Base-by-base conservation (phyloP, 2,797 vertebrate genomes). In the Brachyrhaphis roseni region DNA sequence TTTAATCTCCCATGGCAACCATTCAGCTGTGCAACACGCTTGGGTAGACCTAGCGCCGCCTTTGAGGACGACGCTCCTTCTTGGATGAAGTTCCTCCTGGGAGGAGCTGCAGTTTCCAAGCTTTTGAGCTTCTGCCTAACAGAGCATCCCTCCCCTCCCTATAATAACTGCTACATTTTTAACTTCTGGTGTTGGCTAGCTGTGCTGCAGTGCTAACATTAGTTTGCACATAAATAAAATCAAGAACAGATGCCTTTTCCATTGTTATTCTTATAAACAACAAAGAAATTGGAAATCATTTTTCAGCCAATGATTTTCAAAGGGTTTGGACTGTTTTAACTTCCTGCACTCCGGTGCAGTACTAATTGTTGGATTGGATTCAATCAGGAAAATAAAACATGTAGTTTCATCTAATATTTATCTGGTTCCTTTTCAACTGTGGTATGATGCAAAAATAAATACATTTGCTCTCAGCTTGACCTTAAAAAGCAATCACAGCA, bases 261-360 rank as follows among this genome's bases (percentile, higher is more conserved):
- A 28, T 5, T 28, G 55, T 57, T 57, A 57, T 57, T 13, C 11
- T 28, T 57, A 28, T 57, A 28, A 57, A 12, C n/a, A 59, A 59
- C n/a, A 59, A 59, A 31, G 28, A 31, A 59, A 59, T 59, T 59
- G 55, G 55, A 59, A 59, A 59, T 31, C 57, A 59, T 59, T 59
- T 31, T 31, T 59, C 36, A 64, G 34, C 16, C 59, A 64, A 36
- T 36, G 16, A 64, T 15, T 31, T 59, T 57, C 12, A n/a, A 57
- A 28, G 4, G 11, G 11, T 57, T 59, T 31, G 28, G 57, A 59
- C 12, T 6, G 53, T 55, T 55, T n/a, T 55, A n/a, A 55, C 51
- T 10, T 55, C 26, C 51, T 55, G 51, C 3, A 8, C 4, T 57
- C 2, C 28, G 55, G 10, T 5, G 0, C 55, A 28, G 2, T 15